Base-by-base conservation (phyloP, 2,888 invertebrate genomes). In the Elysia crispata region DNA sequence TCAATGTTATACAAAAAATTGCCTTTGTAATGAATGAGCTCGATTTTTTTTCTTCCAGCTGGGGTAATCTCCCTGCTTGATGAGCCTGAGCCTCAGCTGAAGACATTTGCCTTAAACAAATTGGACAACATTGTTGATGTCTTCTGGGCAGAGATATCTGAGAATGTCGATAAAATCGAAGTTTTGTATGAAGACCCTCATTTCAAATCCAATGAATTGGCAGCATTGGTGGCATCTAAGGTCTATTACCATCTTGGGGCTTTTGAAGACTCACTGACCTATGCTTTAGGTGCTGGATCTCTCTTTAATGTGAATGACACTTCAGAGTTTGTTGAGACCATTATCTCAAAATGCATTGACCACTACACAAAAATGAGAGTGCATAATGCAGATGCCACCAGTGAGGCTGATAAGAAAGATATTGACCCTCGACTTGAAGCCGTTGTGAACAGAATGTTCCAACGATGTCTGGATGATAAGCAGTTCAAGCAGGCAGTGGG, bases 111-210 rank as follows among this genome's bases (percentile, higher is more conserved):
- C 23, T 93, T 99, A 88, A 96, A 96, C 90, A 97, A 98, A 91
- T 94, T 99, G 88, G 96, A 98, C 93, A 94, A 95, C 90, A 97
- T 99, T 89, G 98, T 98, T 0, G 97, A 98, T 92, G 97, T 97
- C 91, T 99, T 99, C 93, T 99, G 98, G 98, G 97, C 98, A 13
- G 98, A 99, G 93, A 98, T 99, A 87, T 98, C 98, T 0, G 98
- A 99, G 93, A 97, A 98, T 20, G 97, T 99, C 87, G 97, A 97
- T 90, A 98, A 98, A 93, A 98, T 99, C 89, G 99, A 99, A 93
- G 97, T 97, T 91, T 94, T 99, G 41, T 97, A 98, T 90, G 99
- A 99, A 93, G 97, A 98, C 90, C 95, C 96, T 90, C 94, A 93
- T 96, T 99, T 92, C 90, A 91, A 85, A 94, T 96, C 98, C 90